Evolutionary conservation across 2,113 vertebrate species (phyloP), one percentile per base, ranked within the genome.

Genomic region (Erythrocebus patas): DNA sequence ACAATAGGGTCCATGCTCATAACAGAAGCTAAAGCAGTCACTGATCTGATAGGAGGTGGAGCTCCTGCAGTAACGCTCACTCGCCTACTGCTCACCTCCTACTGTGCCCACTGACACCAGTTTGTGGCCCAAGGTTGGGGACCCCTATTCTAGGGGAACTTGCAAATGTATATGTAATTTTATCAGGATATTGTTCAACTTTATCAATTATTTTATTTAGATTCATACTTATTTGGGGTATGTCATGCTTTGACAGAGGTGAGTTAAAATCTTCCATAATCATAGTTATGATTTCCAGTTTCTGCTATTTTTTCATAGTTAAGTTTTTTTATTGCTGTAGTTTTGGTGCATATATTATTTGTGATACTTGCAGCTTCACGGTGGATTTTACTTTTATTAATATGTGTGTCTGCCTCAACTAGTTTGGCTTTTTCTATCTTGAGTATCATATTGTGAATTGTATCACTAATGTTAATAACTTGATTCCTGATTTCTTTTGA

Each of bases 51-150:
- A 61, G 59, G 59, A 61, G 59, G 59, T 30, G 59, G 59, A 27
- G 5, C 59, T 30, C 59, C 12, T 9, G 10, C 10, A 1, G 11
- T 30, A 11, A 61, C 5, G 11, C 59, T 61, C 0, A 1, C 10
- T 61, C 11, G 0, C 59, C 59, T 61, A 27, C 59, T 5, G 59
- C 59, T 61, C 11, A 61, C 2, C 11, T 61, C 11, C 25, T 61
- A 4, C 59, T 61, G 59, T 30, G 59, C 25, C 57, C 25, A 61
- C 8, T 61, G 59, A 30, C 12, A 61, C 25, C 5, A 27, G 59
- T 61, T 27, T 61, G 59, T 30, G 59, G 59, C 59, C 25, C 59
- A 61, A 27, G 59, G 11, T 30, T 61, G 59, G 59, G 59, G 59
- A 61, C 25, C 59, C 25, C 59, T 30, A 30, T 61, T 61, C 59